A percentile compares a stretch with the other conserved stretches of the same genome.
phyloP scores from a whole-genome alignment of 1,140 invertebrate genomes.

The Microplitis mediator region DNA sequence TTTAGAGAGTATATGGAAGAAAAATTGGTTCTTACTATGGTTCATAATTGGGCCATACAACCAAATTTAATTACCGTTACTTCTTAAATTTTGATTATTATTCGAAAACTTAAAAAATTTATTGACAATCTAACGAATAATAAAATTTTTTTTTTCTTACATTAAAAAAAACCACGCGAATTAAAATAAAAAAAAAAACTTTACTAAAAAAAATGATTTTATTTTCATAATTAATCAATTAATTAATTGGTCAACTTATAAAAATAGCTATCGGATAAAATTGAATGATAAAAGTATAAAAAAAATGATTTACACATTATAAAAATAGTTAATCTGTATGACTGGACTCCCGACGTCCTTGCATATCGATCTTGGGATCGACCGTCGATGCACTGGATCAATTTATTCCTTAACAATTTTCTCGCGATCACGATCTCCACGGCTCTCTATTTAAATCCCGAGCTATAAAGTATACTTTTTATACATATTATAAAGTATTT shows the following conservation, averaged over 20 bases:
- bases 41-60: no score
- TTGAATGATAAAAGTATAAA: not conserved
- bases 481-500: not conserved
- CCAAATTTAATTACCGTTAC: no score
- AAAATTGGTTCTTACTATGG: no score
- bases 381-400: not conserved
- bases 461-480: not conserved
- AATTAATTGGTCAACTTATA: slow-evolving; percentile 19
- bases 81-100: no score
- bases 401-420: slow-evolving; percentile 8
- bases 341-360: slow-evolving; percentile 3
- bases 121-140: no score
- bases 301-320: not conserved
- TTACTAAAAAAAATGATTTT: no score
- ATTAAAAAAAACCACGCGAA: no score
- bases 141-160: no score
- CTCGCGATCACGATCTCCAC: slow-evolving; percentile 1
- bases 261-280: slow-evolving; percentile 8
- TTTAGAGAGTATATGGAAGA: no score
- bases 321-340: slow-evolving; percentile 3
- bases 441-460: slow-evolving; percentile 1
- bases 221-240: not conserved
- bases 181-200: no score
- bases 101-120: no score
- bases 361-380: slow-evolving; percentile 10